Evolutionary conservation across 1,140 invertebrate species (phyloP).

Genomic region (Periplaneta americana): DNA sequence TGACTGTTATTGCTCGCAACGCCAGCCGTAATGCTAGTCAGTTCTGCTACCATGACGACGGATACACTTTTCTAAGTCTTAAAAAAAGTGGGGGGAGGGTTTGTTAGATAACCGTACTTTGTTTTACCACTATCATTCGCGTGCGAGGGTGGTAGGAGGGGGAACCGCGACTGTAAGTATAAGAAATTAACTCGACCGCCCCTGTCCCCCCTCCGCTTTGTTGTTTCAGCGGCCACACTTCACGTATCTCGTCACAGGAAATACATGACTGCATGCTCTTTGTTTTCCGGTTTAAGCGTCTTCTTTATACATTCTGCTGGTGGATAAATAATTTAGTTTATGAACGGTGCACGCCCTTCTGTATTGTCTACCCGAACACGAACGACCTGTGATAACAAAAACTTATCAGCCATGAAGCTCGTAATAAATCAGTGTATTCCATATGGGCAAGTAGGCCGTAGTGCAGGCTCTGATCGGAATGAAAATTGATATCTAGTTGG

Average conservation of each 20-base stretch:
- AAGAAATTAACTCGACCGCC: neutral
- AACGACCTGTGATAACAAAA: too few relatives aligned
- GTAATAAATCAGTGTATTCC: too few relatives aligned
- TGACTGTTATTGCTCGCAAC: neutral
- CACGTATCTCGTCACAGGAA: neutral
- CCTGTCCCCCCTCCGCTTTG: neutral
- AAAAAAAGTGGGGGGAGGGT: neutral
- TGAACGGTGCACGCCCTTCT: neutral
- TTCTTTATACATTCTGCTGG: neutral
- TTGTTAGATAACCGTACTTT: neutral
- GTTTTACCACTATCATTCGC: neutral
- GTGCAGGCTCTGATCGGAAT: too few relatives aligned
- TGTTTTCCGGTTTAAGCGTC: neutral
- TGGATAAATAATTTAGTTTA: neutral
- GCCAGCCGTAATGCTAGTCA: neutral
- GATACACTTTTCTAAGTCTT: neutral
- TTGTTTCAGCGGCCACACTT: neutral
- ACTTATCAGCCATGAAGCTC: too few relatives aligned
- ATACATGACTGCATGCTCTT: neutral
- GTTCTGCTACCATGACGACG: neutral
- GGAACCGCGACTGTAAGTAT: neutral
- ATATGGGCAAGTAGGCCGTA: too few relatives aligned
- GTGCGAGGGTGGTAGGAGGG: neutral
- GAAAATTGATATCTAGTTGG: too few relatives aligned
- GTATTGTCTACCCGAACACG: neutral